phyloP scores from a whole-genome alignment of 2,113 vertebrate species.

The Psilopsiagon aurifrons region DNA sequence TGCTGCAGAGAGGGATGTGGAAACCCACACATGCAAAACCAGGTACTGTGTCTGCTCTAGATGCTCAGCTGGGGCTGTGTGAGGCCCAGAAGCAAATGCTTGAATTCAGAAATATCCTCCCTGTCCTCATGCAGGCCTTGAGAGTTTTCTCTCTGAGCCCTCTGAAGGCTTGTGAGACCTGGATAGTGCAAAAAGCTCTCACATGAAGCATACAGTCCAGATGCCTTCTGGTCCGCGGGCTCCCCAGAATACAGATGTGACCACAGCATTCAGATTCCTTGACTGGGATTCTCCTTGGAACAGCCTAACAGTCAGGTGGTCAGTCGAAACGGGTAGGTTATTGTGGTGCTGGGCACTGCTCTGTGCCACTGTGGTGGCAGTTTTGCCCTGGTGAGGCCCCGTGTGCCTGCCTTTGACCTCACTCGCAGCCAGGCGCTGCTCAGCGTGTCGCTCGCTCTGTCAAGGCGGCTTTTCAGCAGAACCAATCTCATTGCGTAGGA shows the following conservation, averaged over 20 bases:
- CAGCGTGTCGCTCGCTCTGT: background rate
- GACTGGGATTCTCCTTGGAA: background rate
- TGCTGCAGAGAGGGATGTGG: background rate
- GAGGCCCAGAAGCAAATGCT: background rate
- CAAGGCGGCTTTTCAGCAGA: background rate
- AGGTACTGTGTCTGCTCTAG: background rate
- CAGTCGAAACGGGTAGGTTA: background rate
- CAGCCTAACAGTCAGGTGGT: background rate
- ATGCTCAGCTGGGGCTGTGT: background rate
- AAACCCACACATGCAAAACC: background rate
- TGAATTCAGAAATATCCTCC: background rate
- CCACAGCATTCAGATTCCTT: background rate
- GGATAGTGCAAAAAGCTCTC: background rate
- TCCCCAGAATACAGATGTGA: background rate
- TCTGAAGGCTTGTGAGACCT: background rate
- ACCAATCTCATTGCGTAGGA: conserved; percentile 19
- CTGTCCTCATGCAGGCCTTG: background rate
- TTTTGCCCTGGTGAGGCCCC: background rate
- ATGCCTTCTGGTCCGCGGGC: background rate
- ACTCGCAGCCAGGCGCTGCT: background rate
- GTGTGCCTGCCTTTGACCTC: background rate
- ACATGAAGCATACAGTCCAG: accelerated
- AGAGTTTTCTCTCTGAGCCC: background rate
- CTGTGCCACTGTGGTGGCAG: background rate
- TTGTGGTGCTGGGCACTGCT: background rate